Base-by-base conservation (phyloP, 2,888 invertebrate species). In the Pseudococcus viburni region DNA sequence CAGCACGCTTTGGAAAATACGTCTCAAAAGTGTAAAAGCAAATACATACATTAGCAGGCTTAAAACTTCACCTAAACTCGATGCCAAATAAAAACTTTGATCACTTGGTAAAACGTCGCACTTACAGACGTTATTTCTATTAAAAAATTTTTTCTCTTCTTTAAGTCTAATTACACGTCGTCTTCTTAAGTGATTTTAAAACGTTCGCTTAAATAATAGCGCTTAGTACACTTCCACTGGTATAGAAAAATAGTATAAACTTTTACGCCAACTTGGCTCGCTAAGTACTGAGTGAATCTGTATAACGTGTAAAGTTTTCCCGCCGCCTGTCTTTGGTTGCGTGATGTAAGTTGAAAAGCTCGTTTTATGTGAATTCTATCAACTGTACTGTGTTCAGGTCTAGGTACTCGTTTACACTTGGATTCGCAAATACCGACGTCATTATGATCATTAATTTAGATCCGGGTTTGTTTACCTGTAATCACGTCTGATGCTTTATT, bases 1-100 rank as follows among this genome's bases (percentile, higher is more conserved):
- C 42, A 42, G 42, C 42, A 9, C 73, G 15, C 17, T 73, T 73
- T 33, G 7, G 17, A 73, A 73, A 73, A 33, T 73, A 33, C 26
- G 59, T 64, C 73, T 73, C 73, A 73, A 73, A 73, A 73, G 73
- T 73, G 73, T 73, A 73, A 73, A 73, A 73, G 73, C 73, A 73
- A 73, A 73, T 73, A 73, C 33, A 73, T 33, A 33, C 73, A 73
- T 64, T 64, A 64, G 39, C 33, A 73, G 73, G 73, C 73, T 39
- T 73, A 33, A 73, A 73, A 73, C 73, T 73, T 73, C 12, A 73
- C 73, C 5, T 33, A 73, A 33, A 73, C 73, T 73, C 33, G 33
- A 33, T 73, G 39, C 73, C 73, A 73, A 73, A 73, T 33, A 33
- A 73, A 73, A 73, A 73, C 73, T 73, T 73, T 64, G 64, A 64